Percentiles rank a stretch among this genome's conserved stretches.
These are phyloP conservation scores for Eristalis pertinax DNA, from an alignment of 2,888 invertebrate species.

Conservation along the genomic window DNA sequence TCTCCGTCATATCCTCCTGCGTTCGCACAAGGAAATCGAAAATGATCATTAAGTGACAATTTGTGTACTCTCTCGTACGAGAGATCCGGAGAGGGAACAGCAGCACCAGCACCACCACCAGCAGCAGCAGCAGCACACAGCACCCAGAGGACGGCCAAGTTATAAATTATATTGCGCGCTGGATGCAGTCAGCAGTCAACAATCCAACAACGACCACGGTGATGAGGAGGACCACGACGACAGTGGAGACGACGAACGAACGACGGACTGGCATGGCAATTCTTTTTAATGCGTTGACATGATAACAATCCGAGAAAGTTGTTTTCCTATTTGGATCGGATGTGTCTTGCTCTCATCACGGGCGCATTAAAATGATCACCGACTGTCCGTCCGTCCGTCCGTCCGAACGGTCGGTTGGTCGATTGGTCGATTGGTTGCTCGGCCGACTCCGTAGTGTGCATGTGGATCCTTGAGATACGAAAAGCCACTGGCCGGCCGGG, in stretches of 20 bases:
- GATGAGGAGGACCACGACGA: conserved; percentile 1
- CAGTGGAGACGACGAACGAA: background rate
- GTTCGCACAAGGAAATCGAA: conserved; percentile 53
- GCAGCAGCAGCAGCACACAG: background rate
- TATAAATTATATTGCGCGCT: conserved; percentile 64
- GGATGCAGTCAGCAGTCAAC: conserved; percentile 17
- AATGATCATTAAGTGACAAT: conserved; percentile 72
- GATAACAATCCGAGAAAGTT: conserved; percentile 73
- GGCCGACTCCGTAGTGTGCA: background rate
- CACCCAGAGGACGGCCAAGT: conserved; percentile 11
- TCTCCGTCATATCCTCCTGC: background rate
- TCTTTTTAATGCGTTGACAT: conserved; percentile 71
- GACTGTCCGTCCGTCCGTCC: conserved; percentile 47
- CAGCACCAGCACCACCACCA: background rate
- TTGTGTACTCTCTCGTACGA: conserved; percentile 53
- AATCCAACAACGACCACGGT: conserved; percentile 16
- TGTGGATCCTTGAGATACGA: conserved; percentile 24
- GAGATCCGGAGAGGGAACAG: conserved; percentile 18
- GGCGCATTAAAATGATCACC: conserved; percentile 67
- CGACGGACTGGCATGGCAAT: conserved; percentile 48
- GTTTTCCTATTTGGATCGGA: conserved; percentile 72
- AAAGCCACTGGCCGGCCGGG: background rate
- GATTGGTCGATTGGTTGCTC: background rate
- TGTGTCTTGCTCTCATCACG: conserved; percentile 70
- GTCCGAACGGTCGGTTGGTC: background rate